phyloP scores from a whole-genome alignment of 2,888 invertebrate species.

The Salticus scenicus region DNA sequence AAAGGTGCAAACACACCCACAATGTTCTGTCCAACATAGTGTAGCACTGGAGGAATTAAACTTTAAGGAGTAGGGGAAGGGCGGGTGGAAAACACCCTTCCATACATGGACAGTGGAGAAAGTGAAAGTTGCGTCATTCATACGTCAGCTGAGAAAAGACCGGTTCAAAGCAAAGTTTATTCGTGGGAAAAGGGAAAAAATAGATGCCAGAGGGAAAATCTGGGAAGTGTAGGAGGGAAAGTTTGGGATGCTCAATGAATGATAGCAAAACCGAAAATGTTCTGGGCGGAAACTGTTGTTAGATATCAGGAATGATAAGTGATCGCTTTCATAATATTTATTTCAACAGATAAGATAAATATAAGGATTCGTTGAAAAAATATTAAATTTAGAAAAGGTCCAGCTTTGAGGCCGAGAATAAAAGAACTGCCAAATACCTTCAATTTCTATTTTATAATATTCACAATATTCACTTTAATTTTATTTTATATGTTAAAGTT shows the following conservation, averaged over 20 bases:
- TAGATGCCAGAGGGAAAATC: not conserved
- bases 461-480: too few species aligned
- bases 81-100: constrained; percentile 18
- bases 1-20: constrained; percentile 61
- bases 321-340: not conserved
- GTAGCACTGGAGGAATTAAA: not conserved
- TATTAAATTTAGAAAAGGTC: too few species aligned
- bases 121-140: constrained; percentile 42
- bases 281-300: not conserved
- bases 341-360: not conserved
- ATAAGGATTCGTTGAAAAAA: too few species aligned
- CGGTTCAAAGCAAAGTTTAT: not conserved
- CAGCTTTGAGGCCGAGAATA: too few species aligned
- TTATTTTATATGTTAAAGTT: too few species aligned
- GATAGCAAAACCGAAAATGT: constrained; percentile 9
- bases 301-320: not conserved
- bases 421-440: too few species aligned
- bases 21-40: constrained; percentile 1
- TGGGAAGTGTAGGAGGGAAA: not conserved
- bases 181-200: constrained; percentile 20
- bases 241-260: not conserved
- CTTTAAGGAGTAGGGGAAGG: not conserved
- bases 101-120: constrained; percentile 60
- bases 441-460: too few species aligned
- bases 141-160: constrained; percentile 1